Base-by-base conservation (phyloP, 2,888 invertebrate species). In the Troglohyphantes excavatus region DNA sequence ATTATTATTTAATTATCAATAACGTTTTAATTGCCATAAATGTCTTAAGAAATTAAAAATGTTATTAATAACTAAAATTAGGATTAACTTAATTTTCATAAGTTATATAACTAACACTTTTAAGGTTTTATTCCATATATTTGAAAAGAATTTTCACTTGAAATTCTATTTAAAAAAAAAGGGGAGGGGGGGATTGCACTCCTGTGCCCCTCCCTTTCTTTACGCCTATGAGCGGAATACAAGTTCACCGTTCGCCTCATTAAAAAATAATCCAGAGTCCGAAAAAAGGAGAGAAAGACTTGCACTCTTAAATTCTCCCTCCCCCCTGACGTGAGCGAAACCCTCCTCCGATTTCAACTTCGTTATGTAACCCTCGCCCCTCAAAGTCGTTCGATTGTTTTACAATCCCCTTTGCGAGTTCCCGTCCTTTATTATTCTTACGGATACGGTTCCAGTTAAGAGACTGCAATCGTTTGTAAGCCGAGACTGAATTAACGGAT, bases 361-460 rank as follows among this genome's bases (percentile, higher is more conserved):
- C 53, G 53, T 53, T 53, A 53, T 33, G 33, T 7, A 39, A 39
- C 53, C 53, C n/a, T 53, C 53, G 5, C 13, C 13, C 53, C 46
- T 5, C 53, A 2, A 9, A 0, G 5, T 9, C 9, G 17, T 2
- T 53, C 6, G 53, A 53, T 53, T 53, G 53, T 53, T 53, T 17
- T 53, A 53, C 53, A 53, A n/a, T 53, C 53, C 39, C 53, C 53
- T 53, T 53, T 13, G 13, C 53, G 53, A 11, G 53, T 53, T 53
- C 13, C n/a, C 53, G 53, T n/a, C 17, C 53, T 53, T 53, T 53
- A 53, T 53, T 53, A 53, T 53, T 53, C n/a, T 53, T 53, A n/a
- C 53, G 53, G 53, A n/a, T 53, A 53, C 53, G 17, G n/a, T 53
- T 53, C 53, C 13, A 17, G 53, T 5, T 53, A 53, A n/a, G 53